Percentiles rank a stretch among this genome's conserved stretches.
Evolutionary conservation across 2,113 vertebrate genomes (phyloP).

Genomic region (Brachypodius melanocephalos): DNA sequence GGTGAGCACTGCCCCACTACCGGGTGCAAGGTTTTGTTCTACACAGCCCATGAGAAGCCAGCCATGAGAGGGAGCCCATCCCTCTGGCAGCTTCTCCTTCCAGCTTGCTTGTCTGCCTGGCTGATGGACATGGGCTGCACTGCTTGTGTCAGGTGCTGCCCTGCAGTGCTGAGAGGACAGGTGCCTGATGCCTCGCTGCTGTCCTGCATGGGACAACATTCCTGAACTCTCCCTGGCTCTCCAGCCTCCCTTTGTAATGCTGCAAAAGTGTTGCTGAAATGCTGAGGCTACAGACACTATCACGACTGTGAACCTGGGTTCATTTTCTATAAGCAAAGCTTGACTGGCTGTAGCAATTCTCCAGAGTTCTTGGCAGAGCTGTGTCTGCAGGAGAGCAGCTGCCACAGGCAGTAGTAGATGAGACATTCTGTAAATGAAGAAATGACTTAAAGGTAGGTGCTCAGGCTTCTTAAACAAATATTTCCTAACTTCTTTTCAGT

Average conservation of each 20-base stretch:
- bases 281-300: background rate
- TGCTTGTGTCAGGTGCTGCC: background rate
- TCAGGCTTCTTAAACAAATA: constrained; percentile 13
- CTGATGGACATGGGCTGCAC: background rate
- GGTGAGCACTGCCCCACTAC: accelerated
- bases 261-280: background rate
- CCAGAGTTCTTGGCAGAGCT: background rate
- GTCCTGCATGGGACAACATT: background rate
- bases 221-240: background rate
- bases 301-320: accelerated
- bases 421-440: background rate
- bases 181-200: background rate
- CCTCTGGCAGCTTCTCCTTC: background rate
- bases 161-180: background rate
- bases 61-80: accelerated
- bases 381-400: background rate
- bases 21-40: background rate
- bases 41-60: accelerated
- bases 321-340: background rate
- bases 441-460: background rate
- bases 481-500: background rate
- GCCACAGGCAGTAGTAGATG: background rate
- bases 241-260: background rate
- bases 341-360: background rate
- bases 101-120: accelerated